Conservation (phyloP, 35 echinoderm and acorn worm genomes). For the Apostichopus californicus region DNA sequence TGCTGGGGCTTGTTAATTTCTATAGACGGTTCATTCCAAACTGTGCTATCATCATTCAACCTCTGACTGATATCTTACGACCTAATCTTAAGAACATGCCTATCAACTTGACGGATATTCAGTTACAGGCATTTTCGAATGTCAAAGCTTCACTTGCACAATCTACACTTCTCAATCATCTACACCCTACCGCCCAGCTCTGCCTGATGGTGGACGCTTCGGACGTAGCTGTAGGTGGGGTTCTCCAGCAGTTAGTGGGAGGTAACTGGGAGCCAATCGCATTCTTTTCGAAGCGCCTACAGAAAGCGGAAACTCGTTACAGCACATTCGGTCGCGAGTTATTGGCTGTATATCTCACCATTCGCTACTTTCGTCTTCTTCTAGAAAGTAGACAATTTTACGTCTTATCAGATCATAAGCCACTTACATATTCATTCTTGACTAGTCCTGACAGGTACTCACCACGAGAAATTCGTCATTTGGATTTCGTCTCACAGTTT, state of each 20-base stretch:
- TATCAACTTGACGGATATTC: background rate
- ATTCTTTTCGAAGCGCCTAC: no score
- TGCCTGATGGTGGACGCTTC: conserved; percentile 21
- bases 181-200: background rate
- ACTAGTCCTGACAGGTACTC: no score
- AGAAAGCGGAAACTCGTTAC: no score
- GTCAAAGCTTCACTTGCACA: conserved; percentile 1
- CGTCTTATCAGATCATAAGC: conserved; percentile 38
- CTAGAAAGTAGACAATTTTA: no score
- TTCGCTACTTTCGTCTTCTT: no score
- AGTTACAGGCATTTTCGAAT: background rate
- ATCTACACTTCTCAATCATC: conserved; percentile 38
- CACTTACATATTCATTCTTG: no score
- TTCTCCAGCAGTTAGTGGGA: conserved; percentile 45
- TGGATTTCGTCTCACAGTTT: no score
- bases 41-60: conserved; percentile 42
- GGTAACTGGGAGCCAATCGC: no score
- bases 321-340: no score
- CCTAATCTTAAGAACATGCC: background rate
- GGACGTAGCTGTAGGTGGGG: conserved; percentile 39
- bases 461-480: no score
- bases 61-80: conserved; percentile 12
- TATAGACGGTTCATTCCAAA: conserved; percentile 55
- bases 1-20: conserved; percentile 44
- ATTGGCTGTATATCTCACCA: no score